Percentiles rank a stretch among this genome's conserved stretches.
These are phyloP conservation scores for Tridacna crocea DNA, from an alignment of 2,888 invertebrate species.

Conservation along the genomic window DNA sequence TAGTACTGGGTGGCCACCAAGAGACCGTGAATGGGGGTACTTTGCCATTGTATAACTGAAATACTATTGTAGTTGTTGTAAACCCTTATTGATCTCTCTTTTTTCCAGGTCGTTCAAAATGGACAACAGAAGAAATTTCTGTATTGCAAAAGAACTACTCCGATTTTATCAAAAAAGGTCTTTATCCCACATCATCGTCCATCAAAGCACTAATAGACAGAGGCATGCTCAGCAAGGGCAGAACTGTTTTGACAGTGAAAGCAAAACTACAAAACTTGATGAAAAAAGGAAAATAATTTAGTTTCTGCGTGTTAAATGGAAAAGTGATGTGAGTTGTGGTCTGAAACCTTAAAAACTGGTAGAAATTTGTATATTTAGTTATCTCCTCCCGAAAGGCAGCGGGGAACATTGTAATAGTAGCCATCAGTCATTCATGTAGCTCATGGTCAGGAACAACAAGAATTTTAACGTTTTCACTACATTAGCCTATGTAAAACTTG, in stretches of 20 bases:
- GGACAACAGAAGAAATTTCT: neutral
- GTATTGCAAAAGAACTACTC: neutral
- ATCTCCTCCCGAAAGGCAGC: neutral
- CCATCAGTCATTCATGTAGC: too few relatives aligned
- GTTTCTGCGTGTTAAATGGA: neutral
- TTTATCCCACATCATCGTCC: neutral
- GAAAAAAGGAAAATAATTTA: neutral
- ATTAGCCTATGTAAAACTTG: too few relatives aligned
- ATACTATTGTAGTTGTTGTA: too few relatives aligned
- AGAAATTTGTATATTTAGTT: neutral
- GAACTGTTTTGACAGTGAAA: slow-evolving; percentile 8
- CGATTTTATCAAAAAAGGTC: neutral
- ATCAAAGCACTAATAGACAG: neutral
- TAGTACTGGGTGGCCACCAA: too few relatives aligned
- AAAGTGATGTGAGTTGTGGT: too few relatives aligned
- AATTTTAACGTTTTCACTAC: too few relatives aligned
- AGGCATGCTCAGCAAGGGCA: neutral
- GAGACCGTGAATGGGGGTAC: too few relatives aligned
- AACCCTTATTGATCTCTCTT: neutral
- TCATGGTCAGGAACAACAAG: too few relatives aligned
- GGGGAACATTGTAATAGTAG: too few relatives aligned
- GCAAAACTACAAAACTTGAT: slow-evolving; percentile 10
- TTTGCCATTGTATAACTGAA: too few relatives aligned
- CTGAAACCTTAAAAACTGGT: neutral
- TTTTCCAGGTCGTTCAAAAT: slow-evolving; percentile 1